Percentiles rank a stretch among this genome's conserved stretches.
phyloP scores from a whole-genome alignment of 2,888 invertebrate species.

The Epirrhoe alternata region DNA sequence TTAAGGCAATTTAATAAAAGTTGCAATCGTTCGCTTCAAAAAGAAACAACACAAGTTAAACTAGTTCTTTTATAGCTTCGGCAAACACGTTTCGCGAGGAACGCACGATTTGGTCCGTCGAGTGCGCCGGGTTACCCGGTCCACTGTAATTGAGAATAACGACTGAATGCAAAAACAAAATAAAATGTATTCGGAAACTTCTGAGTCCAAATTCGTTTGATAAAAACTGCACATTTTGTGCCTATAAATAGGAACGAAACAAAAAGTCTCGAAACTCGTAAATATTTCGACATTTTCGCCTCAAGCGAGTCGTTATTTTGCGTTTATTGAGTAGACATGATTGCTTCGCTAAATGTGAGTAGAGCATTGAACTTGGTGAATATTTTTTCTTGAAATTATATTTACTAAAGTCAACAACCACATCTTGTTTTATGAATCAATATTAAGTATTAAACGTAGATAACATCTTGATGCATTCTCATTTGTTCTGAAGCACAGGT shows the following conservation, averaged over 20 bases:
- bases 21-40: slow-evolving; percentile 55
- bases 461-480: slow-evolving; percentile 4
- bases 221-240: slow-evolving; percentile 54
- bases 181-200: slow-evolving; percentile 54
- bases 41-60: slow-evolving; percentile 68
- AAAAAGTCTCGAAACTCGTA: slow-evolving; percentile 72
- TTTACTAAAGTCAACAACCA: slow-evolving; percentile 26
- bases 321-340: slow-evolving; percentile 72
- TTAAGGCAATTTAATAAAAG: slow-evolving; percentile 48
- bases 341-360: slow-evolving; percentile 67
- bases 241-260: slow-evolving; percentile 67
- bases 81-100: slow-evolving; percentile 71
- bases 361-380: slow-evolving; percentile 73
- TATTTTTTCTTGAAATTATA: slow-evolving; percentile 37
- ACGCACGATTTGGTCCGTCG: slow-evolving; percentile 68
- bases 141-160: slow-evolving; percentile 60
- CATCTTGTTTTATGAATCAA: slow-evolving; percentile 16
- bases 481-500: slow-evolving; percentile 15
- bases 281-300: slow-evolving; percentile 77
- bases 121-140: slow-evolving; percentile 56
- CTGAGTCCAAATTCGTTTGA: slow-evolving; percentile 64
- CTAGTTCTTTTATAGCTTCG: slow-evolving; percentile 73
- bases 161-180: slow-evolving; percentile 49
- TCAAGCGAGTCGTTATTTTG: slow-evolving; percentile 70
- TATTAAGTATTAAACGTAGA: not conserved